Evolutionary conservation across 2,888 invertebrate species (phyloP), one percentile per base, ranked within the genome.

Genomic region (Ormyrus thymus): DNA sequence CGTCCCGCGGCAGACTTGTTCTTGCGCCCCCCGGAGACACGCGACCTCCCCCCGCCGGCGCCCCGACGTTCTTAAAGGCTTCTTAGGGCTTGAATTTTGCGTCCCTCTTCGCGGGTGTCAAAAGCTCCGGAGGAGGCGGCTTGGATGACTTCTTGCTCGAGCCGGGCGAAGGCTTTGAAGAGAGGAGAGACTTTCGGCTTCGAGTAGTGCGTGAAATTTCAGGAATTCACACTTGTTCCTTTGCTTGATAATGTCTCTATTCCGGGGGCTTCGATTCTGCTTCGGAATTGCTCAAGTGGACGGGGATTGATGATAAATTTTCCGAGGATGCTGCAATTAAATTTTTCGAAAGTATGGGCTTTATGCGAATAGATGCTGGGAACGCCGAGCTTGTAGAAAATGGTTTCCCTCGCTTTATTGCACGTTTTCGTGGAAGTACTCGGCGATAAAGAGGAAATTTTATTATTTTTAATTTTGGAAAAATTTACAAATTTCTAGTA

Each of bases 41-140:
- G 7, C 59, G 11, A 58, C 29, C 56, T 46, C 11, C 3, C 46
- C 46, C 55, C 53, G 51, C 29, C 55, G 13, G 0, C 51, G 43
- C 85, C 29, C 85, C 84, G 82, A 80, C 84, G 85, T 90, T 89
- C 89, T 90, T 90, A 89, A 88, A 89, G 87, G 88, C 87, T 89
- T 89, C 88, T 89, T 89, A 88, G 87, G 87, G 84, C 11, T 29
- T 85, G 86, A 89, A 86, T 88, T 89, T 88, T 89, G 88, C 29
- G 29, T 88, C 87, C 85, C 84, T 85, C 81, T 83, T 81, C 58
- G 55, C 13, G 59, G 62, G 68, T 79, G 79, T 72, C 76, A 51
- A 76, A 64, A 46, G 51, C 66, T 51, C 29, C 29, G 43, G 45
- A 48, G 50, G 50, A 55, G 43, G 62, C 11, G 50, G 15, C 15